Evolutionary conservation across 2,888 invertebrate genomes (phyloP).

Genomic region (Heliconius charithonia): DNA sequence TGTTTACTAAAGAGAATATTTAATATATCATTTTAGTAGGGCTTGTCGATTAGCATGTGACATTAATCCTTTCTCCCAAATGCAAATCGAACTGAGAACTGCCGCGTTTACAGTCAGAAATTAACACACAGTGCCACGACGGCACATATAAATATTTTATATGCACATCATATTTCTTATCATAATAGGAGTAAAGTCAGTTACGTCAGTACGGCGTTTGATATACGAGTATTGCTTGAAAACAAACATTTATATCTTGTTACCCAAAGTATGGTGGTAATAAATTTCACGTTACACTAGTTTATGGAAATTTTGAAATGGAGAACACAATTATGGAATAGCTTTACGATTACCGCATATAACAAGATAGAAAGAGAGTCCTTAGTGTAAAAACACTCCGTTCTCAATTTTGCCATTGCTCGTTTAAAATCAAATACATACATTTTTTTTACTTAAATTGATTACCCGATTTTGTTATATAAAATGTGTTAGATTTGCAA

Average conservation of each 20-base stretch:
- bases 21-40: too few species aligned
- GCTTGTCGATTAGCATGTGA: not conserved
- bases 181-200: conserved; percentile 1
- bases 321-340: not conserved
- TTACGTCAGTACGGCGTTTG: conserved; percentile 11
- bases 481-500: too few species aligned
- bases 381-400: not conserved
- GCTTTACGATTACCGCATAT: not conserved
- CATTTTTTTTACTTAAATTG: too few species aligned
- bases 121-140: not conserved
- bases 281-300: not conserved
- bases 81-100: not conserved
- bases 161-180: conserved; percentile 12
- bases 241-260: conserved; percentile 35
- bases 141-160: not conserved
- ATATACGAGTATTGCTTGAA: conserved; percentile 21
- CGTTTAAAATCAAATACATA: not conserved
- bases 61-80: not conserved
- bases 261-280: not conserved
- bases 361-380: not conserved
- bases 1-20: too few species aligned
- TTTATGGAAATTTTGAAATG: conserved; percentile 14
- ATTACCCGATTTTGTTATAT: too few species aligned
- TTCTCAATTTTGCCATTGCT: not conserved
- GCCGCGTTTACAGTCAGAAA: not conserved